Conservation (phyloP, 1,140 invertebrate genomes). For the Protaetia brevitarsis region DNA sequence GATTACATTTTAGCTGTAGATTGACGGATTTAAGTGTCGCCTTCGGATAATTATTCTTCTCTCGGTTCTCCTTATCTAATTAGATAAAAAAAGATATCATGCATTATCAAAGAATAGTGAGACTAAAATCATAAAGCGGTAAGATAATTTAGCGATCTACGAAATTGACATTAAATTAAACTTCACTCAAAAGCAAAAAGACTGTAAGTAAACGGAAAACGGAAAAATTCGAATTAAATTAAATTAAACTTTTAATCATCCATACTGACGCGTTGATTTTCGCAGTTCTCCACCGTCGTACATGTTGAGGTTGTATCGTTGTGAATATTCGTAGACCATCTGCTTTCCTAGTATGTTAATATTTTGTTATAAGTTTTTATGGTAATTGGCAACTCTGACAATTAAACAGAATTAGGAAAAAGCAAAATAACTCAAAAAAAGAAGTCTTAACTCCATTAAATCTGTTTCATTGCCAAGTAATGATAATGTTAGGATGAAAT, state of each 20-base stretch:
- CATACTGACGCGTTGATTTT: slow-evolving; percentile 68
- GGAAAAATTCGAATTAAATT: slow-evolving; percentile 31
- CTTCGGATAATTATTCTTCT: slow-evolving; percentile 41
- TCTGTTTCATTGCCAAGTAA: not conserved
- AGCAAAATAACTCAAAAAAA: no score
- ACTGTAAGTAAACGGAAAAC: slow-evolving; percentile 7
- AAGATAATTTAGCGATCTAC: not conserved
- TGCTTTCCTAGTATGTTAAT: slow-evolving; percentile 47
- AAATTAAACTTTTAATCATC: slow-evolving; percentile 56
- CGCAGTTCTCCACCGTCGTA: slow-evolving; percentile 65
- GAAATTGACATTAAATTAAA: slow-evolving; percentile 22
- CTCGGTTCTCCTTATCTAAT: slow-evolving; percentile 47
- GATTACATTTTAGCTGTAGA: slow-evolving; percentile 45
- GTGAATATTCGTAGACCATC: slow-evolving; percentile 64
- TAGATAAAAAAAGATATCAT: slow-evolving; percentile 34
- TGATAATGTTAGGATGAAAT: not conserved
- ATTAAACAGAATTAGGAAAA: not conserved
- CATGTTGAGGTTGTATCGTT: slow-evolving; percentile 66
- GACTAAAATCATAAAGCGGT: not conserved
- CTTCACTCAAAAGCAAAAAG: slow-evolving; percentile 25
- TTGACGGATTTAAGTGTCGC: slow-evolving; percentile 44
- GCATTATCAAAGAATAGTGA: slow-evolving; percentile 31
- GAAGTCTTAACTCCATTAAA: no score
- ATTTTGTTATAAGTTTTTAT: not conserved
- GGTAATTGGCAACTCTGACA: not conserved